Evolutionary conservation across 2,888 invertebrate species (phyloP).

Genomic region (Antheraea yamamai): DNA sequence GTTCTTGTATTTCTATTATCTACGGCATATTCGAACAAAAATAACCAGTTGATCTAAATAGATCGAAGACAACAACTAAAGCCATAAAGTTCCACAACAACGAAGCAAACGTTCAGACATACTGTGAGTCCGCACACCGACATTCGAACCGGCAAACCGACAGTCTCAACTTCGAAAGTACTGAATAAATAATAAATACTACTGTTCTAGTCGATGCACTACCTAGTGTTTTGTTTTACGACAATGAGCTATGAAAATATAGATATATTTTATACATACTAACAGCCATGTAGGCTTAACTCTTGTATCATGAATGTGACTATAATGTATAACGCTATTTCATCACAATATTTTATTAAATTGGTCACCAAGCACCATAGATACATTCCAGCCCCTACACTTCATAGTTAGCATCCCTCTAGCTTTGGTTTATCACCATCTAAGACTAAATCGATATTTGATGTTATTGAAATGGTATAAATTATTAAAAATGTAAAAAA

Average conservation of each 20-base stretch:
- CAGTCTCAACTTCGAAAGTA: conserved; percentile 50
- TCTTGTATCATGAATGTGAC: neutral
- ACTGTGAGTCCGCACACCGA: conserved; percentile 32
- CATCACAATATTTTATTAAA: too few species aligned
- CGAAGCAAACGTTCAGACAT: conserved; percentile 9
- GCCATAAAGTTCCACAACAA: neutral
- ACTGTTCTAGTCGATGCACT: conserved; percentile 40
- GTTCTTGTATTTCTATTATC: neutral
- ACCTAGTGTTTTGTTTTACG: conserved; percentile 36
- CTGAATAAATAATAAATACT: conserved; percentile 75
- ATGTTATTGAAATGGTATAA: too few species aligned
- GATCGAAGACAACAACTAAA: neutral
- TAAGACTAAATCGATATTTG: too few species aligned
- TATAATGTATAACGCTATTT: neutral
- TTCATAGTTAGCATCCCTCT: too few species aligned
- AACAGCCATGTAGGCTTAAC: neutral
- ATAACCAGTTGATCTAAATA: neutral
- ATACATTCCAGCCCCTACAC: too few species aligned
- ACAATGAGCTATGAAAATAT: conserved; percentile 41
- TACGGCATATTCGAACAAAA: neutral
- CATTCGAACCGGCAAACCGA: conserved; percentile 48
- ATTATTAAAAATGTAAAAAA: too few species aligned
- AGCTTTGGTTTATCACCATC: too few species aligned
- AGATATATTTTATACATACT: conserved; percentile 4
- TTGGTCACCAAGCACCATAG: too few species aligned